These are phyloP conservation scores for Sebastes itinus DNA, from an alignment of 2,797 vertebrate species.

Conservation along the genomic window DNA sequence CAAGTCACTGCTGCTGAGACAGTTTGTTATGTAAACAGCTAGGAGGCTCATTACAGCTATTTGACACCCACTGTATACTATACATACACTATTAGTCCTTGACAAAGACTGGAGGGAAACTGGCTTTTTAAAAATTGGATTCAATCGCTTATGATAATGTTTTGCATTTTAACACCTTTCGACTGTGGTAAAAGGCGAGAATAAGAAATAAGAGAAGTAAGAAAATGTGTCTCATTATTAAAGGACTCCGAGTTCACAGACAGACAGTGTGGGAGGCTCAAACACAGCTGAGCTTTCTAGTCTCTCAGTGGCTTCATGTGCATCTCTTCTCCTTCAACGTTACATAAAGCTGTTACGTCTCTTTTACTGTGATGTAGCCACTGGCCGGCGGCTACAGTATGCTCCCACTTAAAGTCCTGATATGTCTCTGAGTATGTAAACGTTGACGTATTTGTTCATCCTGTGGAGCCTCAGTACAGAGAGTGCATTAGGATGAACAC, in stretches of 20 bases:
- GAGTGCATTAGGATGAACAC: conserved; percentile 27
- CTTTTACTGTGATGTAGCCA: conserved; percentile 39
- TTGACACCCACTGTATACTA: conserved; percentile 1
- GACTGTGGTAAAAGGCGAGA: neutral
- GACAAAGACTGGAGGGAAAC: conserved; percentile 14
- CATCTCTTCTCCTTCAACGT: conserved; percentile 41
- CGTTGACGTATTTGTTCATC: conserved; percentile 43
- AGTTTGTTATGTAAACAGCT: conserved; percentile 61
- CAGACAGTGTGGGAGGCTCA: conserved; percentile 32
- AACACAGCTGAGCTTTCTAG: conserved; percentile 33
- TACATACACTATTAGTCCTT: neutral
- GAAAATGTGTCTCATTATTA: conserved; percentile 13
- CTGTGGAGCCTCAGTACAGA: conserved; percentile 18
- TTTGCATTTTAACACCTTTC: neutral
- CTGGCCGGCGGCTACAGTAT: conserved; percentile 54
- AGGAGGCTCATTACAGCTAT: conserved; percentile 12
- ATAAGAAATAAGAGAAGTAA: neutral
- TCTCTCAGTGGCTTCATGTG: conserved; percentile 21
- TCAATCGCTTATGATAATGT: neutral
- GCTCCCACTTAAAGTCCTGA: conserved; percentile 53
- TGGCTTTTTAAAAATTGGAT: neutral
- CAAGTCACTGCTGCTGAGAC: conserved; percentile 36
- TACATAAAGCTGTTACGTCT: conserved; percentile 70
- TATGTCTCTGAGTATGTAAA: conserved; percentile 56
- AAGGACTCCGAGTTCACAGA: conserved; percentile 13